Evolutionary conservation across 1,140 invertebrate genomes (phyloP).

Genomic region (Ceratoteleas bidentatus): DNA sequence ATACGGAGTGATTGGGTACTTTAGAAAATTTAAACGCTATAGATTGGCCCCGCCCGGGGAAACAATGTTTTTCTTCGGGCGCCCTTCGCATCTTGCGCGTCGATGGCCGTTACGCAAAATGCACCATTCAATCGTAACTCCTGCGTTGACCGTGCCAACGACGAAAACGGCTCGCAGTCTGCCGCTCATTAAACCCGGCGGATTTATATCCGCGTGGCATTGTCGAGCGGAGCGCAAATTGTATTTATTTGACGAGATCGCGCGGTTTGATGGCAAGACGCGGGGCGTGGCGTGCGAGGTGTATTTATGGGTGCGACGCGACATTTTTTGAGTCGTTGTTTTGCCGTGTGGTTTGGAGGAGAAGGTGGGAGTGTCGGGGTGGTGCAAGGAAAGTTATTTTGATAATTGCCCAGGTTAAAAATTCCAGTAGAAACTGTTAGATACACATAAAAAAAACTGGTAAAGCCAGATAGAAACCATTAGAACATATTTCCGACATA

Average conservation of each 20-base stretch:
- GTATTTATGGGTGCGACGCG: no score
- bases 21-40: slow-evolving; percentile 78
- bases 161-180: slow-evolving; percentile 26
- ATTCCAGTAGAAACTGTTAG: no score
- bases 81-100: slow-evolving; percentile 58
- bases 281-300: not conserved
- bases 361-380: no score
- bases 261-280: slow-evolving; percentile 8
- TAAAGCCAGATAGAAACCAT: no score
- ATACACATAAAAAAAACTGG: no score
- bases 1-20: slow-evolving; percentile 77
- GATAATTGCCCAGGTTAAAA: no score
- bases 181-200: slow-evolving; percentile 46
- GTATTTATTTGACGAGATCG: slow-evolving; percentile 36
- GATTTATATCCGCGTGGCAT: slow-evolving; percentile 40
- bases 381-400: no score
- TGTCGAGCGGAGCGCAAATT: slow-evolving; percentile 21
- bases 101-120: slow-evolving; percentile 63
- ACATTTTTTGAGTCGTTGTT: no score
- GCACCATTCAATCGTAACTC: slow-evolving; percentile 59
- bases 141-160: slow-evolving; percentile 35
- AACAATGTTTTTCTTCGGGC: slow-evolving; percentile 71
- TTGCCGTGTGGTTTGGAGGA: no score
- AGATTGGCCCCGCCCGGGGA: slow-evolving; percentile 72
- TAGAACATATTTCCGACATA: no score